Evolutionary conservation across 2,113 vertebrate species (phyloP), one percentile per base, ranked within the genome.

Genomic region (Sinocyclocheilus maitianheensis): DNA sequence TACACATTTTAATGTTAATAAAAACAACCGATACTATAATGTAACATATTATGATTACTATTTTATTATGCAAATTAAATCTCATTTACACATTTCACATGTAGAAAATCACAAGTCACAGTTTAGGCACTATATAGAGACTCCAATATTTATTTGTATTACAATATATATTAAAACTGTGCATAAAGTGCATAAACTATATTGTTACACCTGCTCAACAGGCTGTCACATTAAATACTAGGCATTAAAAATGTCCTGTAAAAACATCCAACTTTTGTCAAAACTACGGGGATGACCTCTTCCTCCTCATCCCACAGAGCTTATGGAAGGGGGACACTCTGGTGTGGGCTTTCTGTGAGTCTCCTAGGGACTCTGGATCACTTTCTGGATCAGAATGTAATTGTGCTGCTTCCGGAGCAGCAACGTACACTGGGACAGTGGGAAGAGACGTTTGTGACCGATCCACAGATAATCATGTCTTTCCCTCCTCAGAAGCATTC

Each of bases 1-100:
- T 84, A 91, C 92, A 84, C 95, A 95, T 22, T 92, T 94, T 1
- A 88, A 79, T 30, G 86, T 93, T 92, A 90, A 72, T 93, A 92
- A 92, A 94, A 93, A 71, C 0, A 10, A 20, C 40, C 3, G 10
- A 18, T 40, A 40, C 9, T 71, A 9, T 62, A 67, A 67, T 30
- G 63, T 14, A 67, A 67, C 13, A 65, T 63, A n/a, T 4, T 69
- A 16, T 16, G 5, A 12, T 22, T 10, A 74, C 12, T 14, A 7
- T 46, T 74, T n/a, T 75, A 24, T 75, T 75, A 79, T n/a, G 0
- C 10, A 79, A 20, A n/a, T 13, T 5, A 16, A 0, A 24, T 18
- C n/a, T 63, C 46, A 46, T 63, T 81, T 63, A 26, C 78, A 81
- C 1, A 8, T 14, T 62, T 78, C 37, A 43, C 22, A 80, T 8